phyloP scores from a whole-genome alignment of 2,888 invertebrate genomes.

The Clusia tigrina region DNA sequence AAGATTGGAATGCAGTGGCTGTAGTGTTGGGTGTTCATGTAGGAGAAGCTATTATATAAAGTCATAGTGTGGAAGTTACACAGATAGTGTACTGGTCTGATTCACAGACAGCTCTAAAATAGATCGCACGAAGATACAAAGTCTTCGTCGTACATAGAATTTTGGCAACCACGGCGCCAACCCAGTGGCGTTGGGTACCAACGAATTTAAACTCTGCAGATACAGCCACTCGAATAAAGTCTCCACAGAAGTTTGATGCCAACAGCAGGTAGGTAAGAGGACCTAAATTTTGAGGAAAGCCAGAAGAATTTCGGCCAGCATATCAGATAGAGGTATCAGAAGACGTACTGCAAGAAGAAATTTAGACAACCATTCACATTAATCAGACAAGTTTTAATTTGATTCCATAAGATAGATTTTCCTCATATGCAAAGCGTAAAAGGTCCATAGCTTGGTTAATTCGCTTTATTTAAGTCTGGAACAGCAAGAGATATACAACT shows the following conservation, averaged over 20 bases:
- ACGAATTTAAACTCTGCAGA: slow-evolving; percentile 28
- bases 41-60: slow-evolving; percentile 19
- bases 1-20: slow-evolving; percentile 27
- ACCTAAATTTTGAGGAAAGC: background rate
- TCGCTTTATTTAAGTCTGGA: background rate
- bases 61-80: slow-evolving; percentile 17
- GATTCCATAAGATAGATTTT: background rate
- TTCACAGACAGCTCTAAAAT: slow-evolving; percentile 19
- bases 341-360: too few relatives aligned
- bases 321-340: too few relatives aligned
- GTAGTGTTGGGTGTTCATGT: slow-evolving; percentile 28
- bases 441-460: background rate
- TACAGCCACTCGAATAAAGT: background rate
- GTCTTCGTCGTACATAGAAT: slow-evolving; percentile 40
- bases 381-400: too few relatives aligned
- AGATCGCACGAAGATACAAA: slow-evolving; percentile 32
- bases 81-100: slow-evolving; percentile 29
- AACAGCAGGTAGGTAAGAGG: background rate
- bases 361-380: too few relatives aligned
- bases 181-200: slow-evolving; percentile 26
- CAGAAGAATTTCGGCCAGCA: background rate
- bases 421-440: background rate
- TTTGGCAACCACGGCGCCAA: background rate
- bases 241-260: background rate
- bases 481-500: too few relatives aligned